phyloP scores from a whole-genome alignment of 2,888 invertebrate species.

The Atethmia centrago region DNA sequence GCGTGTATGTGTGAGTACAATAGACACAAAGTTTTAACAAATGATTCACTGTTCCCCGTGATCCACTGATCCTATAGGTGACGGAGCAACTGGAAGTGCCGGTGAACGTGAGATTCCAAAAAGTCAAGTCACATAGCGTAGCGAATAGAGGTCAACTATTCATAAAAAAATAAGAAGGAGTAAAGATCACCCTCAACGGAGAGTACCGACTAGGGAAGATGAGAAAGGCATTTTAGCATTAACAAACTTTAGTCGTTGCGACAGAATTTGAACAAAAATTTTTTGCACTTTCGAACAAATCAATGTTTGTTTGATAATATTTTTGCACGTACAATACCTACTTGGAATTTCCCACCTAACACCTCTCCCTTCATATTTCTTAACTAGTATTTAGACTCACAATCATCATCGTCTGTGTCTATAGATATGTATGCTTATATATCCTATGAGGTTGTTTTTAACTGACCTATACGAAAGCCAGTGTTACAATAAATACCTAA shows the following conservation, averaged over 20 bases:
- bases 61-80: too few species aligned
- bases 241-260: neutral
- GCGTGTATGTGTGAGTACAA: too few species aligned
- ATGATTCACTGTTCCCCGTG: too few species aligned
- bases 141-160: neutral
- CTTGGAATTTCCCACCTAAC: conserved; percentile 6
- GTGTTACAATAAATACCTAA: neutral
- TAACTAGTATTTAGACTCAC: neutral
- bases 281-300: neutral
- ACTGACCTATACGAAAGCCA: neutral
- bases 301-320: neutral
- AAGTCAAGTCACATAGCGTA: neutral
- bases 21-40: too few species aligned
- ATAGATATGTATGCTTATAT: neutral
- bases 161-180: neutral
- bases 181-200: too few species aligned
- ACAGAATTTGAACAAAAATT: neutral
- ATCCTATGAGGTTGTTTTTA: neutral
- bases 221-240: too few species aligned
- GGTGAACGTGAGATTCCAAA: neutral
- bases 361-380: neutral
- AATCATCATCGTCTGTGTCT: neutral
- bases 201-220: too few species aligned
- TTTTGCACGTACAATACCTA: neutral
- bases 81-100: neutral